Percentiles rank a stretch among this genome's conserved stretches.
These are phyloP conservation scores for Leiothrix lutea DNA, from an alignment of 2,113 vertebrate species.

Conservation along the genomic window DNA sequence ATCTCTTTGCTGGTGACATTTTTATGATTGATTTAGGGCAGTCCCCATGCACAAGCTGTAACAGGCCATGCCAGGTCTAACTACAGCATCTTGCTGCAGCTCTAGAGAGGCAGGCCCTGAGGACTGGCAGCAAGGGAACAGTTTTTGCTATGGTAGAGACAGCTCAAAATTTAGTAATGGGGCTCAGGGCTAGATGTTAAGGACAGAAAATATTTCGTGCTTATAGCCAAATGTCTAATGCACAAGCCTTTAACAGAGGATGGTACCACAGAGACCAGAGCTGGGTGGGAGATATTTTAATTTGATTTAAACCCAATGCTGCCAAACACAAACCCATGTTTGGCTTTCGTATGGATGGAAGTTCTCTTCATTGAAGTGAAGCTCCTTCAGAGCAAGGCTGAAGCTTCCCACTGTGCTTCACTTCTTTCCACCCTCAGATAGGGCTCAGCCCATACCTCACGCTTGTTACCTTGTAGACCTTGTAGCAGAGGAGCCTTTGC, in stretches of 20 bases:
- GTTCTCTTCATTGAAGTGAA: not conserved
- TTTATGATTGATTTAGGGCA: conserved; percentile 50
- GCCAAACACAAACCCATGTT: not conserved
- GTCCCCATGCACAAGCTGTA: not conserved
- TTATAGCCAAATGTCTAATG: not conserved
- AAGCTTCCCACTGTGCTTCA: not conserved
- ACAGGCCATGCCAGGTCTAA: not conserved
- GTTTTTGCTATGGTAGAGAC: not conserved
- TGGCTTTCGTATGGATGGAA: not conserved
- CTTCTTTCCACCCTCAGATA: rapidly evolving
- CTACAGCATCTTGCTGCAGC: not conserved
- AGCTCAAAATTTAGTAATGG: not conserved
- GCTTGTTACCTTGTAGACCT: not conserved
- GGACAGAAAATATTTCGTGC: not conserved
- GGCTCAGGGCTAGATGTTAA: not conserved
- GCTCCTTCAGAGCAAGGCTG: not conserved
- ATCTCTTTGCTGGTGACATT: not conserved
- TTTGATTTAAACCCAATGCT: not conserved
- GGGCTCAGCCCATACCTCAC: not conserved
- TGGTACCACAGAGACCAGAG: not conserved
- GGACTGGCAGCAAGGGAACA: not conserved
- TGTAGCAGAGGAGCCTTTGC: rapidly evolving
- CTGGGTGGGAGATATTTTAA: not conserved
- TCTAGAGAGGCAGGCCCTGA: not conserved
- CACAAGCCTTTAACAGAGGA: not conserved